Evolutionary conservation across 2,113 vertebrate genomes (phyloP).

Genomic region (Drymodes brunneopygia): DNA sequence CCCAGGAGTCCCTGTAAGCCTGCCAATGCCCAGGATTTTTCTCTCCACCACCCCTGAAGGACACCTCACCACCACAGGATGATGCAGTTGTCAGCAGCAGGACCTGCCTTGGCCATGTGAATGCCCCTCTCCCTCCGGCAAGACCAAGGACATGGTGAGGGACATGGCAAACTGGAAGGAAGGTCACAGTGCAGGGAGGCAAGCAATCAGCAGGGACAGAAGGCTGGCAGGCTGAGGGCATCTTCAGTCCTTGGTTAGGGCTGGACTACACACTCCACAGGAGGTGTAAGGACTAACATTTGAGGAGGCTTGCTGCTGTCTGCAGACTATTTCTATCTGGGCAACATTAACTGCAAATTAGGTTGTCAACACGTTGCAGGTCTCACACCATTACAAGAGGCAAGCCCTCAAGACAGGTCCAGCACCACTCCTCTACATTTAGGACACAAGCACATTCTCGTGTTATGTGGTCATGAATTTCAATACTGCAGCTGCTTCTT

Average conservation of each 20-base stretch:
- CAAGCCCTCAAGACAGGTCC: not conserved
- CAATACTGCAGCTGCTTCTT: not conserved
- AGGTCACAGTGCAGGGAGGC: not conserved
- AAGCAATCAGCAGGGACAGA: not conserved
- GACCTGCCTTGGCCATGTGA: not conserved
- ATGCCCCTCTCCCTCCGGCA: not conserved
- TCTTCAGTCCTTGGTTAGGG: not conserved
- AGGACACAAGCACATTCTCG: not conserved
- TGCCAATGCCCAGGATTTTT: not conserved
- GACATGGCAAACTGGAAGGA: not conserved
- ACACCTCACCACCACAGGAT: not conserved
- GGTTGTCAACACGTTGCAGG: not conserved
- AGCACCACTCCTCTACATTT: not conserved
- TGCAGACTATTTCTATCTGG: not conserved
- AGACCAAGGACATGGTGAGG: not conserved
- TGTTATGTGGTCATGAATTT: not conserved
- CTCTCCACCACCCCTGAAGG: not conserved
- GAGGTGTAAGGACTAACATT: not conserved
- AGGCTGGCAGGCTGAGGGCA: not conserved
- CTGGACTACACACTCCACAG: not conserved
- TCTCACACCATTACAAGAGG: not conserved
- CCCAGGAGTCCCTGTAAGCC: not conserved
- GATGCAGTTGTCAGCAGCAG: fast-evolving
- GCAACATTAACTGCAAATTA: not conserved
- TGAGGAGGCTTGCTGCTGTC: not conserved